These are phyloP conservation scores for Chalcosyrphus nemorum DNA, from an alignment of 2,888 invertebrate species.

Conservation along the genomic window DNA sequence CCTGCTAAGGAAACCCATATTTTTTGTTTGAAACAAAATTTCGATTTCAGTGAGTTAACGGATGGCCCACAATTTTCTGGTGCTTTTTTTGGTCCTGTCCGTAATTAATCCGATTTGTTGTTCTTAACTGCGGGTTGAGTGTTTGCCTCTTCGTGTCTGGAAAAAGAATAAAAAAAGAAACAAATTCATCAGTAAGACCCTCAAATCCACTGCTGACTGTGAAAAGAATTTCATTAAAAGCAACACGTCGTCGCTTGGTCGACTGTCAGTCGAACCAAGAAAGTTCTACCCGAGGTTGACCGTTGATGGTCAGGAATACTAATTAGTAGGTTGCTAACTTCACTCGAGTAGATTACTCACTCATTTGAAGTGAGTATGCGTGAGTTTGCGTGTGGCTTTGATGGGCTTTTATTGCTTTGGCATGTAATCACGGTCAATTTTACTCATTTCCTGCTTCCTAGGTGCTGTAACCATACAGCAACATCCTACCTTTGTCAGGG, in stretches of 20 bases:
- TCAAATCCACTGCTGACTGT: conserved; percentile 36
- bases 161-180: conserved; percentile 11
- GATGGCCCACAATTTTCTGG: conserved; percentile 54
- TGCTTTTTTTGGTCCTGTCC: not conserved
- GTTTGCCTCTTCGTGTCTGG: conserved; percentile 39
- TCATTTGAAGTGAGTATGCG: not conserved
- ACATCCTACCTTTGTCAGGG: conserved; percentile 8
- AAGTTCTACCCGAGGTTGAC: conserved; percentile 61
- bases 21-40: conserved; percentile 27
- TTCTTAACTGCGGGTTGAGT: conserved; percentile 1
- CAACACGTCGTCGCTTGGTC: conserved; percentile 44
- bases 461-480: conserved; percentile 5
- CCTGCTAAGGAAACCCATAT: conserved; percentile 64
- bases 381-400: conserved; percentile 13
- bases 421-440: conserved; percentile 65
- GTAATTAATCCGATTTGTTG: conserved; percentile 49
- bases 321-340: conserved; percentile 37
- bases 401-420: conserved; percentile 35
- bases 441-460: conserved; percentile 65
- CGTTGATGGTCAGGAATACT: conserved; percentile 38
- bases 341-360: conserved; percentile 34
- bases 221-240: conserved; percentile 44
- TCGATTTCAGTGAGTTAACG: conserved; percentile 64
- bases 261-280: conserved; percentile 15
- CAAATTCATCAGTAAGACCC: conserved; percentile 16